These are phyloP conservation scores for Agapostemon virescens DNA, from an alignment of 2,888 invertebrate genomes.

Conservation along the genomic window DNA sequence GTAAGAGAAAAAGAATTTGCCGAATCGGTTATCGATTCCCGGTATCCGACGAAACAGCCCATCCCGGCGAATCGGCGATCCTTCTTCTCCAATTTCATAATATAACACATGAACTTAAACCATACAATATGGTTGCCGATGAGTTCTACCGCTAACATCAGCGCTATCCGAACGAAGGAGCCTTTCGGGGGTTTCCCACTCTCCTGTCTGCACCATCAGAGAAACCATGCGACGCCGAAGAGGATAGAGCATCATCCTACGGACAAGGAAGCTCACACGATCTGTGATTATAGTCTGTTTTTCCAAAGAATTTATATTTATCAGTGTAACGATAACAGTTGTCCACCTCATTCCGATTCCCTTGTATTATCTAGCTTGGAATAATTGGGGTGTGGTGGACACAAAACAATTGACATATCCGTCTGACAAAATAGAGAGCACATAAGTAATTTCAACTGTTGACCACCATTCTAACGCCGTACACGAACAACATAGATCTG, in stretches of 20 bases:
- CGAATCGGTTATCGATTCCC: neutral
- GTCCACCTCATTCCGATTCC: neutral
- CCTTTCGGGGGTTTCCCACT: neutral
- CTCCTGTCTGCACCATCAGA: neutral
- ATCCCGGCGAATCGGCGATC: constrained; percentile 7
- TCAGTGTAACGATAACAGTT: neutral
- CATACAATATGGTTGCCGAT: constrained; percentile 3
- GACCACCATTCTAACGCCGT: neutral
- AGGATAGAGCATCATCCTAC: neutral
- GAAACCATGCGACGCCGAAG: constrained; percentile 1
- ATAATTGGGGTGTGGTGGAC: neutral
- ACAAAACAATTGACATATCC: neutral
- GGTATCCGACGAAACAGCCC: neutral
- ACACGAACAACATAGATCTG: neutral
- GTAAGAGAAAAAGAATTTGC: constrained; percentile 8
- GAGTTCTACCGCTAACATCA: constrained; percentile 6
- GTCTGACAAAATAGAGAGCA: neutral
- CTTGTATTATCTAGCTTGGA: neutral
- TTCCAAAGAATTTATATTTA: neutral
- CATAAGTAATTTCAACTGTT: neutral
- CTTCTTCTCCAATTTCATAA: constrained; percentile 6
- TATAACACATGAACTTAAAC: constrained; percentile 5
- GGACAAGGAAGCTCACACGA: neutral
- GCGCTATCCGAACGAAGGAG: neutral
- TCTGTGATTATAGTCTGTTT: constrained; percentile 2